Conservation (phyloP, 2,888 invertebrate species). For the Noctua comes region DNA sequence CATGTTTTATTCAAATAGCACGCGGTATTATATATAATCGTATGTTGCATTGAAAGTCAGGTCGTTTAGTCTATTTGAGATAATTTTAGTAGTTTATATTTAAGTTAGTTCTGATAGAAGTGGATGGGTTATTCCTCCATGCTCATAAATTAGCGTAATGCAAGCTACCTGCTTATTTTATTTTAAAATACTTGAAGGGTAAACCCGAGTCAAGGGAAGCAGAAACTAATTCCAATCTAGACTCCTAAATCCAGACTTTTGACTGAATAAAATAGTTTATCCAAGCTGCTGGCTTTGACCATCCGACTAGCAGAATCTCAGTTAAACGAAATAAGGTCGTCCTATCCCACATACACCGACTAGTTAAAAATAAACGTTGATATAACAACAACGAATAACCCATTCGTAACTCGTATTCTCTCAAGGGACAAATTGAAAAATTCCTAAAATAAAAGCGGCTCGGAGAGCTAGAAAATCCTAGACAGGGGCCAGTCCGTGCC, state of each 20-base stretch:
- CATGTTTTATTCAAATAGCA: slow-evolving; percentile 36
- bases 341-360: slow-evolving; percentile 26
- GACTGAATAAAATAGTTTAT: slow-evolving; percentile 53
- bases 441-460: slow-evolving; percentile 75
- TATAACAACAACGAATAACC: slow-evolving; percentile 71
- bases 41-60: background rate
- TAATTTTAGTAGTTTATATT: background rate
- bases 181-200: slow-evolving; percentile 16
- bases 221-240: slow-evolving; percentile 41
- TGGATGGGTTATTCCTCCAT: background rate
- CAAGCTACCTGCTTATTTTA: slow-evolving; percentile 3
- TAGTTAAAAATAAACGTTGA: slow-evolving; percentile 50
- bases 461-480: slow-evolving; percentile 73
- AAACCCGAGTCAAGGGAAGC: slow-evolving; percentile 20
- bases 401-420: slow-evolving; percentile 76
- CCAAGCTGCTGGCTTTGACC: slow-evolving; percentile 41
- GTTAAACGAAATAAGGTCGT: slow-evolving; percentile 26
- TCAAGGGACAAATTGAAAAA: slow-evolving; percentile 82
- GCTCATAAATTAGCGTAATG: background rate
- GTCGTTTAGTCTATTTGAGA: background rate
- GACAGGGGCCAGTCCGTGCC: slow-evolving; percentile 64
- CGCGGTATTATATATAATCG: background rate
- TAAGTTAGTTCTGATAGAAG: background rate
- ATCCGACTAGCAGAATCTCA: slow-evolving; percentile 16
- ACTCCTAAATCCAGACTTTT: slow-evolving; percentile 36